Evolutionary conservation across 2,888 invertebrate genomes (phyloP), one percentile per base, ranked within the genome.

Genomic region (Hypsopygia costalis): DNA sequence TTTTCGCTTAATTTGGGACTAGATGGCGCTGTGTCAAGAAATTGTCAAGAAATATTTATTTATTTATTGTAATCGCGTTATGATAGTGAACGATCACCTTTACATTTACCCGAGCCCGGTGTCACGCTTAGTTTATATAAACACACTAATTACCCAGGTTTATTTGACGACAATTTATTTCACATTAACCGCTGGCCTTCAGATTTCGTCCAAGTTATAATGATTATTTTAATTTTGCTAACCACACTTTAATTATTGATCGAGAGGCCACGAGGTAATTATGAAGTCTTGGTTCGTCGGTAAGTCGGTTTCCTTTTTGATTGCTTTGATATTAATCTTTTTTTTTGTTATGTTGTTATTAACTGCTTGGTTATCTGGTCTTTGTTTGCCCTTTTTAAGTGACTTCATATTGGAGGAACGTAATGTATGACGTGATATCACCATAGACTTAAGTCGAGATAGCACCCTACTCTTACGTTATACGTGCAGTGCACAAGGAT

Each of bases 181-280:
- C 82, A 74, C 87, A 86, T 87, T 86, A 86, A 67, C 53, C 56
- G 36, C 57, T n/a, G 73, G 68, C 85, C 83, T 83, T 85, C 80
- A 61, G 72, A 75, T 77, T 81, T 81, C 72, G 81, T 77, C 70
- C 36, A 27, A 27, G 34, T 40, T 51, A 58, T 64, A 61, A 64
- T 69, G 58, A 77, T 83, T 81, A 85, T 85, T 85, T 83, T 86
- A 86, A 87, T 87, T 87, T 81, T 64, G 78, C 82, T 83, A 83
- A 86, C 79, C 75, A 81, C 83, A 81, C 80, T 86, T 88, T 88
- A 87, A 88, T 87, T 87, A 82, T 71, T 60, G 44, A 48, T 51
- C 54, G 59, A 56, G 64, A 77, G 76, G 74, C 59, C 66, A 58
- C 50, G 43, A 52, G 49, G 47, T 60, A 54, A 59, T 62, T 62